A percentile compares a stretch with the other conserved stretches of the same genome.
Conservation (phyloP, 1,140 invertebrate genomes). For the Drosophila teissieri region DNA sequence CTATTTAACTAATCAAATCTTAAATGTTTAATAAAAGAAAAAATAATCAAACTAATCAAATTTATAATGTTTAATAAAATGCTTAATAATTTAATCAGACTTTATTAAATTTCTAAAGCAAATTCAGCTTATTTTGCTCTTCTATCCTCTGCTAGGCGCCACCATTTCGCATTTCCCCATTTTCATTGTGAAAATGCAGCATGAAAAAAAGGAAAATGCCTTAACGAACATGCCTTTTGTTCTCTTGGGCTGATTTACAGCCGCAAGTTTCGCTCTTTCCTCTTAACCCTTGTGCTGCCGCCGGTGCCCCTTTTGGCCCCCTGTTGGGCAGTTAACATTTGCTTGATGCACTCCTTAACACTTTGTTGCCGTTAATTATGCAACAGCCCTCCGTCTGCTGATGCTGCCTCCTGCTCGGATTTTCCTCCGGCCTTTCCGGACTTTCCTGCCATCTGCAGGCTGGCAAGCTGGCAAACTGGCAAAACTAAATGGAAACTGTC, state of each 20-base stretch:
- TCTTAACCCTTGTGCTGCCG: neutral
- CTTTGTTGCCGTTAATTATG: conserved; percentile 80
- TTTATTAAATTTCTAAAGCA: no score
- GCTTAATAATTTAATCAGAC: neutral
- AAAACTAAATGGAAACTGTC: conserved; percentile 78
- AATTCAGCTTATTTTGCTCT: no score
- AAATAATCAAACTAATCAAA: no score
- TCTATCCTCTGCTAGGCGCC: neutral
- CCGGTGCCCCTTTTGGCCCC: neutral
- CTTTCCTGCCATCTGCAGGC: conserved; percentile 31
- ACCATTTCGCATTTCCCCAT: neutral
- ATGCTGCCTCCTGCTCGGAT: conserved; percentile 4
- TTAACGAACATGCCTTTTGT: conserved; percentile 52
- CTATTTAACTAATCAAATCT: no score
- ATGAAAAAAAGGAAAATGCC: conserved; percentile 19
- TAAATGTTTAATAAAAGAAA: no score
- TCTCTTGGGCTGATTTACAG: conserved; percentile 63
- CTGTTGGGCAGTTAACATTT: conserved; percentile 72
- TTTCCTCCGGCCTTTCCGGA: conserved; percentile 1
- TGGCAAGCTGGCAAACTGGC: neutral
- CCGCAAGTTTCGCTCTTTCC: conserved; percentile 45
- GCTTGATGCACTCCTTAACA: conserved; percentile 77
- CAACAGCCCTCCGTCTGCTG: conserved; percentile 37
- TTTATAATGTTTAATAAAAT: neutral
- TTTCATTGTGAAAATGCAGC: conserved; percentile 21